phyloP scores from a whole-genome alignment of 2,113 vertebrate species.

The Baryphthengus martii region DNA sequence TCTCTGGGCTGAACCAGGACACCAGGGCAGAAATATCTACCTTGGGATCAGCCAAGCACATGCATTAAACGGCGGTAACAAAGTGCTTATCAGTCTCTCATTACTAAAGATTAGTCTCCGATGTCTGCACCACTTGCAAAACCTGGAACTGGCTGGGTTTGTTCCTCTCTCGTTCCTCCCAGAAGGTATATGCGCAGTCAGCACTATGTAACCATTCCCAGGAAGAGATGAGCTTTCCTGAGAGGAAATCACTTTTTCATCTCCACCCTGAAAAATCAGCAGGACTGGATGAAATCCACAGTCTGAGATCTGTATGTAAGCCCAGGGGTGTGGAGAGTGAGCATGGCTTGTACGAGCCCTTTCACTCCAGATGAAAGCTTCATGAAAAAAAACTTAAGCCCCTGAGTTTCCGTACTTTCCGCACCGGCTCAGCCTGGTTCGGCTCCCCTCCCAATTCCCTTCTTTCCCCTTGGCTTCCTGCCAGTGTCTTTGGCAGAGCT shows the following conservation, averaged over 20 bases:
- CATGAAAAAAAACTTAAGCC: background rate
- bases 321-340: background rate
- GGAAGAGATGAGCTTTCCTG: conserved; percentile 56
- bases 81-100: background rate
- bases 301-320: background rate
- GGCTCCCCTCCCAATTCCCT: background rate
- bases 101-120: background rate
- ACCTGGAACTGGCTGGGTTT: background rate
- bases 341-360: background rate
- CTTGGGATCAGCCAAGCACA: background rate
- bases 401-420: background rate
- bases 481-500: conserved; percentile 12
- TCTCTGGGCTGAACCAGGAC: background rate
- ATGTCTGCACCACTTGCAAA: conserved; percentile 26
- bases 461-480: conserved; percentile 18
- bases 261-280: conserved; percentile 22
- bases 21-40: background rate
- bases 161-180: background rate
- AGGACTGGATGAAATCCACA: background rate
- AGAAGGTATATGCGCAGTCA: background rate
- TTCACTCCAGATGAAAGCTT: background rate
- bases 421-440: background rate
- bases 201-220: conserved; percentile 12
- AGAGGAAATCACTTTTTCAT: conserved; percentile 27
- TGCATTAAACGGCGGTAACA: background rate